A percentile compares a stretch with the other conserved stretches of the same genome.
Evolutionary conservation across 2,113 vertebrate species (phyloP).

Genomic region (Nannobrachium achirus): DNA sequence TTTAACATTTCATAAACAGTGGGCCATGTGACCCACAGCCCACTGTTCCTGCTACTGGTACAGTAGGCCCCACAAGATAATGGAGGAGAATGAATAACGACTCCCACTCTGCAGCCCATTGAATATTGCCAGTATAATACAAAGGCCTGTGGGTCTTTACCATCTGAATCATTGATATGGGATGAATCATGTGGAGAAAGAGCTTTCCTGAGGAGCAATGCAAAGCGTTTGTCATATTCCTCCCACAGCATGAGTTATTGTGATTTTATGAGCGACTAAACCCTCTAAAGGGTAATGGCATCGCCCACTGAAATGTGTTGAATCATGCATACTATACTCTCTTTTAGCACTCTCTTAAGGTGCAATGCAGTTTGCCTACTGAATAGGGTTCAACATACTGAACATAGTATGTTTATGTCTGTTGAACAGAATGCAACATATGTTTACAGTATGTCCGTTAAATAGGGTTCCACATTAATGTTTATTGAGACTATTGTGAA

Average conservation of each 20-base stretch:
- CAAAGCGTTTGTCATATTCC: conserved; percentile 10
- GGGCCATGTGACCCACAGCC: too few species aligned
- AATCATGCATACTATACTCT: conserved; percentile 30
- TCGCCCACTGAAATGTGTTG: conserved; percentile 51
- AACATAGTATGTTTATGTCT: too few species aligned
- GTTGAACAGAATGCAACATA: too few species aligned
- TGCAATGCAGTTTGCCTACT: conserved; percentile 18
- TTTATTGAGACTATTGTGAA: conserved; percentile 36
- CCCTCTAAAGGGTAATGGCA: conserved; percentile 35
- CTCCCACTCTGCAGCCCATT: conserved; percentile 22
- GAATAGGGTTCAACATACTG: conserved; percentile 20
- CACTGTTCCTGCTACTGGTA: too few species aligned
- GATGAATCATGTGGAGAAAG: conserved; percentile 47
- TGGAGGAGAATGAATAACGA: conserved; percentile 39
- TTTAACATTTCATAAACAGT: too few species aligned
- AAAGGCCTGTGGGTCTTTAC: conserved; percentile 34
- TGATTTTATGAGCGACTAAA: conserved; percentile 42
- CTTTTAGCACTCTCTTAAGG: conserved; percentile 31
- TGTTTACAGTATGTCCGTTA: too few species aligned
- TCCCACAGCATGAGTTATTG: conserved; percentile 21
- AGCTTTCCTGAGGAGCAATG: conserved; percentile 2
- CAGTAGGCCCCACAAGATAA: conserved; percentile 26
- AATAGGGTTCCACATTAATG: conserved; percentile 35
- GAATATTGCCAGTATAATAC: conserved; percentile 31
- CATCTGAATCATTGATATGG: conserved; percentile 46